Percentiles rank a stretch among this genome's conserved stretches.
Conservation (phyloP, 2,888 invertebrate species). For the Octonoba sinensis region DNA sequence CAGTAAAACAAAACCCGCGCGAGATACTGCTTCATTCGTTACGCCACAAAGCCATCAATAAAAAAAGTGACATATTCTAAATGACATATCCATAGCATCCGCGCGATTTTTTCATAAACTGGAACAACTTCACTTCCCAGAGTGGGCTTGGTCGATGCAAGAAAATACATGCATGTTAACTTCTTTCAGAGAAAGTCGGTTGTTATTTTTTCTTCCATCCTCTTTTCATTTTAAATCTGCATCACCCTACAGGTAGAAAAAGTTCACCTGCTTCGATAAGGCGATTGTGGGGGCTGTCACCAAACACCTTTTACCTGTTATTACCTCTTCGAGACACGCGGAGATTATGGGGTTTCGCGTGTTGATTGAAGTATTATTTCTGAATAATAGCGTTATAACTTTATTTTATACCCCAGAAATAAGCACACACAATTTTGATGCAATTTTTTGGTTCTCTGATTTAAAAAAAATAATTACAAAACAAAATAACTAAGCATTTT, state of each 20-base stretch:
- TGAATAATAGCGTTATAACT: too few relatives aligned
- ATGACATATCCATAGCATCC: conserved; percentile 17
- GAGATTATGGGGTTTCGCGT: too few relatives aligned
- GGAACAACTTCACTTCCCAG: conserved; percentile 22
- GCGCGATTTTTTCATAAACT: conserved; percentile 9
- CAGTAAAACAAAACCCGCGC: conserved; percentile 3
- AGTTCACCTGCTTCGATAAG: conserved; percentile 33
- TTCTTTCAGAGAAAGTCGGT: neutral
- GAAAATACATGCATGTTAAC: neutral
- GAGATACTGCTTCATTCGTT: neutral
- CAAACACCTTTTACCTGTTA: neutral
- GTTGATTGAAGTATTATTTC: too few relatives aligned
- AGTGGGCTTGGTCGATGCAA: conserved; percentile 4
- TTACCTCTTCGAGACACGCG: too few relatives aligned
- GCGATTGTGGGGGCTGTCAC: conserved; percentile 25
- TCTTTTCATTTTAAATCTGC: neutral
- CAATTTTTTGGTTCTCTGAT: too few relatives aligned
- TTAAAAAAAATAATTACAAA: too few relatives aligned
- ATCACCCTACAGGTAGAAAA: conserved; percentile 13
- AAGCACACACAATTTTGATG: too few relatives aligned
- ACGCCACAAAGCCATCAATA: conserved; percentile 1
- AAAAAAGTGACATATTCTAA: conserved; percentile 27
- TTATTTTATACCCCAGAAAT: too few relatives aligned
- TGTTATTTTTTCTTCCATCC: neutral
- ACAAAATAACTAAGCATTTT: too few relatives aligned